Evolutionary conservation across 1,140 invertebrate species (phyloP).

Genomic region (Drosophila persimilis): DNA sequence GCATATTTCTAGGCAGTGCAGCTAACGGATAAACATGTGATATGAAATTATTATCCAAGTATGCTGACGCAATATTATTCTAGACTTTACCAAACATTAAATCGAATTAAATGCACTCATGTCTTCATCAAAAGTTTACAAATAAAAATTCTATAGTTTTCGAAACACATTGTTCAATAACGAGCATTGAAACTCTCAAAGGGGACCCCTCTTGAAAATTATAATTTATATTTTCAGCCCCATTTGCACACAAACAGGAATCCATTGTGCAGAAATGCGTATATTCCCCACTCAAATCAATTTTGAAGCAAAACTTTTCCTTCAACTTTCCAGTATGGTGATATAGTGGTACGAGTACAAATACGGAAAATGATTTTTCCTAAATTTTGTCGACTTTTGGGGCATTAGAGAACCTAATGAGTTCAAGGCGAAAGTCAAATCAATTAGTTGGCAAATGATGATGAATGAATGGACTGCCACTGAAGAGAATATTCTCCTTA

Average conservation of each 20-base stretch:
- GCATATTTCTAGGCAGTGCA: too few species aligned
- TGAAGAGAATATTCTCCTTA: constrained; percentile 20
- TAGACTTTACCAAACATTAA: too few species aligned
- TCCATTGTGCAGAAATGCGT: constrained; percentile 21
- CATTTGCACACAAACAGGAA: constrained; percentile 20
- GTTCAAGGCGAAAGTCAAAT: constrained; percentile 41
- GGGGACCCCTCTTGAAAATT: too few species aligned
- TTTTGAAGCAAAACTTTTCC: constrained; percentile 30
- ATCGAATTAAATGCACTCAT: too few species aligned
- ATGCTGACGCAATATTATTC: too few species aligned
- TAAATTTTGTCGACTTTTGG: constrained; percentile 18
- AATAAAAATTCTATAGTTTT: too few species aligned
- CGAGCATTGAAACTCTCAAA: background rate
- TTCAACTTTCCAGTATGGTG: constrained; percentile 32
- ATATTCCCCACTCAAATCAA: constrained; percentile 46
- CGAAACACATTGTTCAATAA: background rate
- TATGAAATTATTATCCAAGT: too few species aligned
- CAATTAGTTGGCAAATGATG: constrained; percentile 55
- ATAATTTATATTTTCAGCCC: background rate
- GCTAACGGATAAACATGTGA: too few species aligned
- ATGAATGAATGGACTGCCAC: constrained; percentile 31
- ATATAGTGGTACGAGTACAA: constrained; percentile 19
- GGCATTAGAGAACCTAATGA: constrained; percentile 49
- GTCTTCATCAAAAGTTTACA: too few species aligned
- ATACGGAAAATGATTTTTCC: constrained; percentile 28